Conservation (phyloP, 2,888 invertebrate genomes). For the Pandemis heparana region DNA sequence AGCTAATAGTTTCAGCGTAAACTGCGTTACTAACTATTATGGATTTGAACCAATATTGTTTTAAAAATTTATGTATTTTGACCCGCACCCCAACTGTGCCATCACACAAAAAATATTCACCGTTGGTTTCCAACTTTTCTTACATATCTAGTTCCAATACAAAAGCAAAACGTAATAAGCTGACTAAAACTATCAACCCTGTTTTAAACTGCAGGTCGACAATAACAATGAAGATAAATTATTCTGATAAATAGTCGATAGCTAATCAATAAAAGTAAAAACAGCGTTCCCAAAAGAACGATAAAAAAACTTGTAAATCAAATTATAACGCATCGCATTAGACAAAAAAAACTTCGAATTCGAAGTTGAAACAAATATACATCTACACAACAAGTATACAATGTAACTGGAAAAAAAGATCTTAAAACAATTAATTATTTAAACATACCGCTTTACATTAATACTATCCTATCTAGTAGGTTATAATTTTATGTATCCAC, state of each 20-base stretch:
- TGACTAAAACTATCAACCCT: not conserved
- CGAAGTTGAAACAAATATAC: not conserved
- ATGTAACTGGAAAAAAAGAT: not conserved
- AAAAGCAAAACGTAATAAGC: not conserved
- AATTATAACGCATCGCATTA: not conserved
- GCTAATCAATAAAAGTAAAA: not conserved
- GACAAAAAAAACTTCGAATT: not conserved
- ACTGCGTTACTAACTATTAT: no score
- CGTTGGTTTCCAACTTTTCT: no score
- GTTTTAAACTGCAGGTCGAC: not conserved
- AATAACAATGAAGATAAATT: not conserved
- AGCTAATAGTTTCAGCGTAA: no score
- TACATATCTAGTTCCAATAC: not conserved
- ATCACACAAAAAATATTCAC: no score
- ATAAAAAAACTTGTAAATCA: not conserved
- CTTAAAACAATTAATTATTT: not conserved
- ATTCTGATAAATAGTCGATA: no score
- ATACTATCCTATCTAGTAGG: constrained; percentile 18
- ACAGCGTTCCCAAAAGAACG: not conserved
- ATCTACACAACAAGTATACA: not conserved
- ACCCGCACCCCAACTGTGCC: no score
- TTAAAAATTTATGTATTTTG: no score
- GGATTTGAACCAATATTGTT: no score
- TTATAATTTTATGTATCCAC: not conserved
- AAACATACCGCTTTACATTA: constrained; percentile 6